These are phyloP conservation scores for Bombus superbus DNA, from an alignment of 1,140 invertebrate species.

Conservation along the genomic window DNA sequence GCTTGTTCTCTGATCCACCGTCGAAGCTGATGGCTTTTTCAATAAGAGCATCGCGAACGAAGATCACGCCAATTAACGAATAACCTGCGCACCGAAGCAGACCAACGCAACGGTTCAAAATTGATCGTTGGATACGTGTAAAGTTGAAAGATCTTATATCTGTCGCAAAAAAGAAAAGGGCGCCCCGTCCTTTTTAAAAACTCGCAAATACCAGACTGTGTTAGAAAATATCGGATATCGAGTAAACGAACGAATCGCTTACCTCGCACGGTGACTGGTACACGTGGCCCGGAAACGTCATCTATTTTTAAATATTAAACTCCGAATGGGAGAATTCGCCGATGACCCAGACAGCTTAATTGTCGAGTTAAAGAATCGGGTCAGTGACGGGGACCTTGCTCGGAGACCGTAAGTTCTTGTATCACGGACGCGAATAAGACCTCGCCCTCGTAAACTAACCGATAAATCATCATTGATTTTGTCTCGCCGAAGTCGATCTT, in stretches of 20 bases:
- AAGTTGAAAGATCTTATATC: not conserved
- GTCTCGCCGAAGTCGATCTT: not conserved
- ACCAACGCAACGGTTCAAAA: not conserved
- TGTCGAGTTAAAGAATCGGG: not conserved
- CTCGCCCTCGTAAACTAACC: not conserved
- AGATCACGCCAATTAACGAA: constrained; percentile 8
- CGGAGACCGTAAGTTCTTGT: not conserved
- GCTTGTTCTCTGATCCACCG: not conserved
- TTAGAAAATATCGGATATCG: not conserved
- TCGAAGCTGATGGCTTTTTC: not conserved
- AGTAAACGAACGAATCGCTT: not conserved
- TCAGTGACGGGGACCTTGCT: not conserved
- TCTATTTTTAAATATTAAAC: not conserved
- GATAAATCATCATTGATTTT: no score
- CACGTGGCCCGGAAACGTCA: not conserved
- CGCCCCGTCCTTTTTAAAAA: not conserved
- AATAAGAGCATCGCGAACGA: constrained; percentile 3
- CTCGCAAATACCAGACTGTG: not conserved
- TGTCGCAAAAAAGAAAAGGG: not conserved
- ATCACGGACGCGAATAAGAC: not conserved
- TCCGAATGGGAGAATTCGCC: not conserved
- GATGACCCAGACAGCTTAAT: not conserved
- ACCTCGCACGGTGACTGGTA: not conserved
- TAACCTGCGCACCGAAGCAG: no score
- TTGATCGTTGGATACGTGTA: not conserved